Evolutionary conservation across 2,888 invertebrate species (phyloP), one percentile per base, ranked within the genome.

Genomic region (Vanessa cardui): DNA sequence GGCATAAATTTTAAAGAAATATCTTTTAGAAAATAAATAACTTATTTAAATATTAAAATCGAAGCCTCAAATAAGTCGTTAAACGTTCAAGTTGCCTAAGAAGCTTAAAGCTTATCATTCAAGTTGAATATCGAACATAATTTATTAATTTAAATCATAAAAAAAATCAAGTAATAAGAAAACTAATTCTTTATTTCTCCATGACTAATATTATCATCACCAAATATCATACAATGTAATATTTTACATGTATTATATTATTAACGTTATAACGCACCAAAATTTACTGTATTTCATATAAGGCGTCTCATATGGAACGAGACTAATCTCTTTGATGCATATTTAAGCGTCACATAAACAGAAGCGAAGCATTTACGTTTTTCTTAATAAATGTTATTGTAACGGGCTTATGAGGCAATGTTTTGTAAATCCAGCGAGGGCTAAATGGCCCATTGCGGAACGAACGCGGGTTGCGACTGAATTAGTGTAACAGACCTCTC

Each of bases 361-460:
- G 46, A 64, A 46, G 64, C 58, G 59, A 65, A 70, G 66, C 65
- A 65, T 64, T 69, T 61, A 78, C 87, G 86, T 89, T 89, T 88
- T 89, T 90, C 84, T 85, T 89, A 87, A 90, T 90, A 87, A 89
- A 87, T 83, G 82, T 88, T 85, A 87, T 85, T 83, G 81, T 76
- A 77, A 77, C 73, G 76, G 26, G 73, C 82, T 86, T 84, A 86
- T 80, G 73, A 76, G 77, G 83, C 84, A 85, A 85, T 86, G 89
- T 89, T 89, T 87, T 85, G 86, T 87, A 87, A 89, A 89, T 84
- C 89, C 86, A 85, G 79, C 84, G 77, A 74, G 70, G 74, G 81
- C 82, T 84, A 86, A 90, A 91, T 90, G 83, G 88, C 78, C 89
- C 85, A 89, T 89, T 88, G 84, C 81, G 86, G 84, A 73, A 78